Percentiles rank a stretch among this genome's conserved stretches.
phyloP scores from a whole-genome alignment of 2,797 vertebrate species.

The Carduelis carduelis region DNA sequence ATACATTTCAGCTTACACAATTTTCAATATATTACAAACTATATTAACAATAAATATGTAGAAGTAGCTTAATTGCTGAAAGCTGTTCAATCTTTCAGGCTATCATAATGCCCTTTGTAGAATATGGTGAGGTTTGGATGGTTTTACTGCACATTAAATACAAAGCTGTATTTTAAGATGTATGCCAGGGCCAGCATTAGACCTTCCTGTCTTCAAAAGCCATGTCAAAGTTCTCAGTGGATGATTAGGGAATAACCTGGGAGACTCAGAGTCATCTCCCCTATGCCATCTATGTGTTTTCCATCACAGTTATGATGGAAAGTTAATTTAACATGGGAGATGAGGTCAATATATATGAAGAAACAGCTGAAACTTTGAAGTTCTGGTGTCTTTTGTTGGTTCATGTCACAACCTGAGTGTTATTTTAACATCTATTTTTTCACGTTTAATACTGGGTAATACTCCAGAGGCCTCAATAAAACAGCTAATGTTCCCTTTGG shows the following conservation, averaged over 20 bases:
- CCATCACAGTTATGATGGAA: too few relatives aligned
- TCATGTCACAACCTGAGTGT: slow-evolving; percentile 16
- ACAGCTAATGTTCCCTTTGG: slow-evolving; percentile 77
- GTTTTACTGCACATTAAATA: not conserved
- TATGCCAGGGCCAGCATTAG: not conserved
- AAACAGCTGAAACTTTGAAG: not conserved
- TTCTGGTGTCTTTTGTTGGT: slow-evolving; percentile 44
- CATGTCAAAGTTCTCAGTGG: not conserved
- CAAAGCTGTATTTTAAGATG: not conserved
- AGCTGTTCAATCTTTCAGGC: not conserved
- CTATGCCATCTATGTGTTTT: not conserved
- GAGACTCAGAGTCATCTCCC: not conserved
- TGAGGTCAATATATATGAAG: not conserved
- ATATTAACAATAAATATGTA: not conserved
- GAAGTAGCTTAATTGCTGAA: not conserved
- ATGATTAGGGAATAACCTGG: not conserved
- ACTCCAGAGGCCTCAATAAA: slow-evolving; percentile 64
- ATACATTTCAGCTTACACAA: not conserved
- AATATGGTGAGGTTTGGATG: not conserved
- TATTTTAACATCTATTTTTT: slow-evolving; percentile 63
- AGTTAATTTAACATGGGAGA: not conserved
- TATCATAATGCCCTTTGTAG: not conserved
- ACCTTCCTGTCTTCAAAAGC: not conserved
- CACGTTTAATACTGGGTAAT: slow-evolving; percentile 44
- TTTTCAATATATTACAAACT: not conserved